A percentile compares a stretch with the other conserved stretches of the same genome.
Evolutionary conservation across 2,797 vertebrate genomes (phyloP).

Genomic region (Platalea minor): DNA sequence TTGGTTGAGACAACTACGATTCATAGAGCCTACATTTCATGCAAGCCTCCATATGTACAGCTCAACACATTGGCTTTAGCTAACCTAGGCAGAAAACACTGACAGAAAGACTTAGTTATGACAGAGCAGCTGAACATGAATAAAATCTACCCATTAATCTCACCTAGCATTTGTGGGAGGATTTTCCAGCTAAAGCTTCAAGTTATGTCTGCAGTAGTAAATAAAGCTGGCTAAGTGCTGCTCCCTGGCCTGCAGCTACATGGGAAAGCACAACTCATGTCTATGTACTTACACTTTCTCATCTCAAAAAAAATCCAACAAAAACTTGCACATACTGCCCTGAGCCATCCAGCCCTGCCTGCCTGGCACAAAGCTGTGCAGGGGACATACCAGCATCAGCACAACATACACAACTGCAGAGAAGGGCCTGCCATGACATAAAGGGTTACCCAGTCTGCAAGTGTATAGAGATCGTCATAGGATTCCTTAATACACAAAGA

Average conservation of each 20-base stretch:
- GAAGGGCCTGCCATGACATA: background rate
- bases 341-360: too few relatives aligned
- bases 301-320: background rate
- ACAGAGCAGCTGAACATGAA: background rate
- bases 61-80: background rate
- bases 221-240: background rate
- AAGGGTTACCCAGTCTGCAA: background rate
- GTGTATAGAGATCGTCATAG: accelerated
- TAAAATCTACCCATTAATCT: background rate
- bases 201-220: background rate
- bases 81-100: background rate
- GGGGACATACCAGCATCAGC: background rate
- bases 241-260: background rate
- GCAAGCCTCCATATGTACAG: background rate
- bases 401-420: background rate
- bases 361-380: background rate
- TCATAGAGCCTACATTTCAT: background rate
- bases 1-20: background rate
- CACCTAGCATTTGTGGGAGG: background rate
- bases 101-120: background rate
- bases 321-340: too few relatives aligned
- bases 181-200: background rate
- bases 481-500: background rate
- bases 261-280: background rate
- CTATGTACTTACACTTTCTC: background rate